Percentiles rank a stretch among this genome's conserved stretches.
Evolutionary conservation across 2,888 invertebrate genomes (phyloP).

Genomic region (Eueremaeus valkanovi): DNA sequence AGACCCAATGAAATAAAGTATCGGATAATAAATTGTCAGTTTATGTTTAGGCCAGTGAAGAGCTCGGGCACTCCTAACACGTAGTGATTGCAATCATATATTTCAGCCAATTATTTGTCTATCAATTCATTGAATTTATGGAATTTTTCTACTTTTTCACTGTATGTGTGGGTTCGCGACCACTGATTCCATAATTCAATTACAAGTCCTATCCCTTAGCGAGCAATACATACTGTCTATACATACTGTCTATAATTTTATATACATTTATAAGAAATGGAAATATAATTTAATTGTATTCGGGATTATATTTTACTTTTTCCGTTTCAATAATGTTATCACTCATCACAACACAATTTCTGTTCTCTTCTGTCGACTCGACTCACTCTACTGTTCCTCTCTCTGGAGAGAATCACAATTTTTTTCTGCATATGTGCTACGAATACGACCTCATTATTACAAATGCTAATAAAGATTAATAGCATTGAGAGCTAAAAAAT

Average conservation of each 20-base stretch:
- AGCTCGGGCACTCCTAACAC: neutral
- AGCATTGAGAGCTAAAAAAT: neutral
- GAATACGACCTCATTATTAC: conserved; percentile 18
- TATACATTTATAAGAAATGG: neutral
- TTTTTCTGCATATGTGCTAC: neutral
- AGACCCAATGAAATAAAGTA: conserved; percentile 19
- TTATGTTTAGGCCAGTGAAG: neutral
- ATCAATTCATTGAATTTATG: conserved; percentile 3
- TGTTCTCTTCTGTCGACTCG: no score
- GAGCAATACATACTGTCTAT: neutral
- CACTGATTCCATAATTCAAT: neutral
- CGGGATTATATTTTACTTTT: no score
- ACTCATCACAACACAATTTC: neutral
- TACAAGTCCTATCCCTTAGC: neutral
- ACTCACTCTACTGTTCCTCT: neutral
- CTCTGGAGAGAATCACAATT: neutral
- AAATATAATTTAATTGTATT: neutral
- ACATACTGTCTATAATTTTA: no score
- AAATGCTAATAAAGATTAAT: conserved; percentile 10
- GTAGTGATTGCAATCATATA: neutral
- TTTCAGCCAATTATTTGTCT: neutral
- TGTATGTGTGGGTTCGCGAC: neutral
- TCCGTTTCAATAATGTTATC: neutral
- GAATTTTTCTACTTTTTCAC: neutral
- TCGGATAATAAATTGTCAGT: conserved; percentile 22